Conservation (phyloP, 2,113 vertebrate genomes). For the Accipiter cooperii region DNA sequence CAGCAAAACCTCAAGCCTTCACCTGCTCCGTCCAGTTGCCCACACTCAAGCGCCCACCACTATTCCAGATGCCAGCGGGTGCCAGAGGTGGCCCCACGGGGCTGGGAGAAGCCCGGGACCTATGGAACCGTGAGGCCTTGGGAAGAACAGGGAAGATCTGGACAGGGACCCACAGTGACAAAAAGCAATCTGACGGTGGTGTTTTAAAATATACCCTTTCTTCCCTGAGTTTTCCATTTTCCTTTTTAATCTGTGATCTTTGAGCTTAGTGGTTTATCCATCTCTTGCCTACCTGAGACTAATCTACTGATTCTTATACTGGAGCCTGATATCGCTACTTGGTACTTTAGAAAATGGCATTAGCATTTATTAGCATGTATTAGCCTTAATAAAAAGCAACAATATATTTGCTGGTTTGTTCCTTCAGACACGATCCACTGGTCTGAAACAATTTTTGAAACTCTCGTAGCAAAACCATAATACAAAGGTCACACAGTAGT, state of each 20-base stretch:
- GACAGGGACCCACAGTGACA: neutral
- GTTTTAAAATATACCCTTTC: neutral
- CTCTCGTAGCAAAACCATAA: neutral
- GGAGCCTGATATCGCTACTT: neutral
- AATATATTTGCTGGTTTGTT: slow-evolving; percentile 27
- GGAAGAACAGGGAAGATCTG: neutral
- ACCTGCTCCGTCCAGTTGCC: rapidly evolving
- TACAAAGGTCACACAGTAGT: slow-evolving; percentile 26
- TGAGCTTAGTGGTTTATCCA: neutral
- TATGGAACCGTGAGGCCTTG: rapidly evolving
- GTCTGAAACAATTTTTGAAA: slow-evolving; percentile 46
- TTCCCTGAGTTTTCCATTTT: neutral
- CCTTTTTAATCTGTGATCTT: neutral
- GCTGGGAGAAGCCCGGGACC: neutral
- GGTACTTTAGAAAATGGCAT: neutral
- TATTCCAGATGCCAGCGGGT: neutral
- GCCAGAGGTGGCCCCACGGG: rapidly evolving
- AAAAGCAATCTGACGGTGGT: neutral
- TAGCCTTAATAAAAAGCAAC: slow-evolving; percentile 48
- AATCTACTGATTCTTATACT: neutral
- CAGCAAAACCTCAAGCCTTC: neutral
- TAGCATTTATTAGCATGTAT: slow-evolving; percentile 56
- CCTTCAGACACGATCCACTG: slow-evolving; percentile 26
- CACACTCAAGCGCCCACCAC: neutral
- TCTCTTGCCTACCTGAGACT: neutral